Evolutionary conservation across 2,797 vertebrate genomes (phyloP).

Genomic region (Lophius americanus): DNA sequence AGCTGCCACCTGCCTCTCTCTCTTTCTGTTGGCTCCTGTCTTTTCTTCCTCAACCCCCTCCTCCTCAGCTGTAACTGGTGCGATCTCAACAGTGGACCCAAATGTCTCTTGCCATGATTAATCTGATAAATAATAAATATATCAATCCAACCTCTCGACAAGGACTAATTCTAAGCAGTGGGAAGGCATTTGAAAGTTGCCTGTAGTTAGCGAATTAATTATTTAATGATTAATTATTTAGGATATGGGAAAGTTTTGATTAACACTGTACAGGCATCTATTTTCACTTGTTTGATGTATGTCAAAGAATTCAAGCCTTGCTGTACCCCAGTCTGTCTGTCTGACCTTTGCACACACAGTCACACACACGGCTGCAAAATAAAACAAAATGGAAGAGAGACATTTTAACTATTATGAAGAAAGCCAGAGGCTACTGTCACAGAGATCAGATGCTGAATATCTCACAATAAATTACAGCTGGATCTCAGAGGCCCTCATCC

Average conservation of each 20-base stretch:
- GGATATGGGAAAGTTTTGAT: conserved; percentile 99
- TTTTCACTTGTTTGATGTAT: conserved; percentile 95
- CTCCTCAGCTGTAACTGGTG: conserved; percentile 70
- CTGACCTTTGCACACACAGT: conserved; percentile 49
- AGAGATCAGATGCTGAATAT: conserved; percentile 90
- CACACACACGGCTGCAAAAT: not conserved
- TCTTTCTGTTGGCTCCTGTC: conserved; percentile 19
- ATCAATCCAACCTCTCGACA: conserved; percentile 99
- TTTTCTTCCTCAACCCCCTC: conserved; percentile 37
- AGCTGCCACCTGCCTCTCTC: conserved; percentile 74
- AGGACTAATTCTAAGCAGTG: conserved; percentile 99
- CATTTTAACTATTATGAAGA: conserved; percentile 71
- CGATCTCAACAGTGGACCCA: conserved; percentile 87
- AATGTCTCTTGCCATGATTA: conserved; percentile 96
- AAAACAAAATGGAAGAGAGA: conserved; percentile 46
- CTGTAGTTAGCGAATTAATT: conserved; percentile 97
- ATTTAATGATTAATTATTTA: conserved; percentile 99
- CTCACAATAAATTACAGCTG: conserved; percentile 93
- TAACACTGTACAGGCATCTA: conserved; percentile 94
- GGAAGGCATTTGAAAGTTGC: conserved; percentile 95
- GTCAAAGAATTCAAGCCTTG: conserved; percentile 89
- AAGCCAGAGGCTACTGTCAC: conserved; percentile 94
- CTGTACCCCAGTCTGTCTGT: conserved; percentile 56
- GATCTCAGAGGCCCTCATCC: conserved; percentile 85
- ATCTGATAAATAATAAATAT: conserved; percentile 99